Evolutionary conservation across 2,113 vertebrate genomes (phyloP).

Genomic region (Cyphomyrus discorhynchus): DNA sequence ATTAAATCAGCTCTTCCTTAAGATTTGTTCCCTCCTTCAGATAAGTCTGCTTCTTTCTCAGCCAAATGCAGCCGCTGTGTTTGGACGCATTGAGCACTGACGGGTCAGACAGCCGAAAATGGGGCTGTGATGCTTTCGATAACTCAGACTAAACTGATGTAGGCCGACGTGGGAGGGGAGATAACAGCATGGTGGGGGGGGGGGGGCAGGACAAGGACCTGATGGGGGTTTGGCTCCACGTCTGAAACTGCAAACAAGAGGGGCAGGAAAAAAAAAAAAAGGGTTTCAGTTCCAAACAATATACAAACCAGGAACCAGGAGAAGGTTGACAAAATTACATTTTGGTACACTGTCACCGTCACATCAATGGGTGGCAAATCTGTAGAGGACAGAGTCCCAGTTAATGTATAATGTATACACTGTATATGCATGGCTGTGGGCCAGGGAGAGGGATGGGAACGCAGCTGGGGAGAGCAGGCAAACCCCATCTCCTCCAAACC

Average conservation of each 20-base stretch:
- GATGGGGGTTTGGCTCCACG: slow-evolving; percentile 46
- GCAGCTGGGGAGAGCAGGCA: background rate
- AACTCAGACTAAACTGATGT: slow-evolving; percentile 60
- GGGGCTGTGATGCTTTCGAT: slow-evolving; percentile 49
- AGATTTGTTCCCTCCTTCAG: background rate
- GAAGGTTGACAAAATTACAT: slow-evolving; percentile 34
- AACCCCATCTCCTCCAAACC: background rate
- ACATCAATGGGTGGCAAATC: background rate
- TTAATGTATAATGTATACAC: no score
- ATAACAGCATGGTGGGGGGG: slow-evolving; percentile 17
- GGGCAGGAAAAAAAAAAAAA: slow-evolving; percentile 26
- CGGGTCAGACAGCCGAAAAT: slow-evolving; percentile 64
- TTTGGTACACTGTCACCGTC: background rate
- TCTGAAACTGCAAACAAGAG: background rate
- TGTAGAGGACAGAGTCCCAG: no score
- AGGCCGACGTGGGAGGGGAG: slow-evolving; percentile 55
- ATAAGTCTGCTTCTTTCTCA: slow-evolving; percentile 19
- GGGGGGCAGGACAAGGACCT: slow-evolving; percentile 38
- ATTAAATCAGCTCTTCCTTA: background rate
- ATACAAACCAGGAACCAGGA: slow-evolving; percentile 33
- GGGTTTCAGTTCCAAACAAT: slow-evolving; percentile 46
- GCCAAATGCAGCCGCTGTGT: slow-evolving; percentile 63
- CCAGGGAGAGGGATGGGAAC: background rate
- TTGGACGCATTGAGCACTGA: slow-evolving; percentile 43
- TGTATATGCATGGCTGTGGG: background rate